These are phyloP conservation scores for Ferrisia virgata DNA, from an alignment of 2,888 invertebrate genomes.

Conservation along the genomic window DNA sequence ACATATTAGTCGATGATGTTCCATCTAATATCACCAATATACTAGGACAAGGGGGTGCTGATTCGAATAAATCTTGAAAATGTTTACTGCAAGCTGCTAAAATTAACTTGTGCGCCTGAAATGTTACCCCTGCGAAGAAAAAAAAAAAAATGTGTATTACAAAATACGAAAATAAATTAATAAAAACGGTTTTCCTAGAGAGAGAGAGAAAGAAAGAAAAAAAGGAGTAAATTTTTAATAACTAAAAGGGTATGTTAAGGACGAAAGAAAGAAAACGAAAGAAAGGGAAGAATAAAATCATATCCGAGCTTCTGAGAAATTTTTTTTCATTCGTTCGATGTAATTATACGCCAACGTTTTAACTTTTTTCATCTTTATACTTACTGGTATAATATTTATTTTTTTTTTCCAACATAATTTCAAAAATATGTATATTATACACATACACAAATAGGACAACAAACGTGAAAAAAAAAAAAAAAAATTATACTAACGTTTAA, in stretches of 20 bases:
- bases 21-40: conserved; percentile 84
- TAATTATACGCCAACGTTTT: background rate
- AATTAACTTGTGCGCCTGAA: conserved; percentile 87
- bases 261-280: no score
- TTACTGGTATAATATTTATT: background rate
- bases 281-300: background rate
- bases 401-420: background rate
- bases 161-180: conserved; percentile 31
- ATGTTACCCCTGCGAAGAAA: conserved; percentile 72
- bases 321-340: background rate
- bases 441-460: background rate
- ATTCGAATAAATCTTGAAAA: conserved; percentile 86
- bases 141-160: conserved; percentile 41
- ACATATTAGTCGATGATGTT: conserved; percentile 85
- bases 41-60: conserved; percentile 75
- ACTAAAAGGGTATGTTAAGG: background rate
- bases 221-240: conserved; percentile 13
- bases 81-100: conserved; percentile 91
- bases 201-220: background rate
- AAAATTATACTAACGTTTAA: background rate
- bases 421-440: no score
- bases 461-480: no score
- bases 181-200: background rate
- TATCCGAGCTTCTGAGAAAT: background rate
- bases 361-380: background rate